These are phyloP conservation scores for Heliocidaris erythrogramma DNA, from an alignment of 35 echinoderm and acorn worm genomes.

Conservation along the genomic window DNA sequence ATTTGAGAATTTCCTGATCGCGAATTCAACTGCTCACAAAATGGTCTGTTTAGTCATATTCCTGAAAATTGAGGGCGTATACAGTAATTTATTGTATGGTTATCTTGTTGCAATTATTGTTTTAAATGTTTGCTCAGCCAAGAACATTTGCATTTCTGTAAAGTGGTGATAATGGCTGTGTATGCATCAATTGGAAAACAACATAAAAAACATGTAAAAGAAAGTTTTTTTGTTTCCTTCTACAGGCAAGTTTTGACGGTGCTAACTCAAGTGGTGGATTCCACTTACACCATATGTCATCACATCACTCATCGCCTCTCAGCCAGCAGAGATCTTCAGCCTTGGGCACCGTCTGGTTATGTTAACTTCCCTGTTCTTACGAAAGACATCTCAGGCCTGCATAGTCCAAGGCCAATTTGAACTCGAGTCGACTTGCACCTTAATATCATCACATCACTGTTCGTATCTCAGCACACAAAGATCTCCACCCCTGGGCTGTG, in stretches of 20 bases:
- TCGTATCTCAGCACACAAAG: too few relatives aligned
- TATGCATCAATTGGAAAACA: neutral
- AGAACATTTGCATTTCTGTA: neutral
- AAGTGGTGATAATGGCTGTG: neutral
- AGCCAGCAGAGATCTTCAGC: slow-evolving; percentile 67
- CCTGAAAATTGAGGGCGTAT: too few relatives aligned
- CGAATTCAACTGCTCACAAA: too few relatives aligned
- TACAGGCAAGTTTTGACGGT: slow-evolving; percentile 90
- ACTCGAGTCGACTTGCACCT: neutral
- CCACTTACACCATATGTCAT: slow-evolving; percentile 75
- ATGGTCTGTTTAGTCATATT: too few relatives aligned
- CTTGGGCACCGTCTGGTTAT: slow-evolving; percentile 70
- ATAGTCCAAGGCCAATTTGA: slow-evolving; percentile 76
- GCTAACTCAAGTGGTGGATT: slow-evolving; percentile 84
- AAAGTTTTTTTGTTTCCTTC: slow-evolving; percentile 46
- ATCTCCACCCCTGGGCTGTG: too few relatives aligned
- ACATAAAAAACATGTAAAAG: slow-evolving; percentile 1
- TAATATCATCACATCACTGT: too few relatives aligned
- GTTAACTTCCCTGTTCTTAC: slow-evolving; percentile 60
- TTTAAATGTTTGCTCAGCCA: neutral
- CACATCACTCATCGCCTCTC: slow-evolving; percentile 77
- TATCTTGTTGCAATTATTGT: neutral
- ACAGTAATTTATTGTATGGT: too few relatives aligned
- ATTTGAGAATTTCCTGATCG: too few relatives aligned
- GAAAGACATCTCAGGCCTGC: slow-evolving; percentile 72